A percentile compares a stretch with the other conserved stretches of the same genome.
Evolutionary conservation across 92 coral and sea anemone genomes (phyloP).

Genomic region (Diadumene lineata): DNA sequence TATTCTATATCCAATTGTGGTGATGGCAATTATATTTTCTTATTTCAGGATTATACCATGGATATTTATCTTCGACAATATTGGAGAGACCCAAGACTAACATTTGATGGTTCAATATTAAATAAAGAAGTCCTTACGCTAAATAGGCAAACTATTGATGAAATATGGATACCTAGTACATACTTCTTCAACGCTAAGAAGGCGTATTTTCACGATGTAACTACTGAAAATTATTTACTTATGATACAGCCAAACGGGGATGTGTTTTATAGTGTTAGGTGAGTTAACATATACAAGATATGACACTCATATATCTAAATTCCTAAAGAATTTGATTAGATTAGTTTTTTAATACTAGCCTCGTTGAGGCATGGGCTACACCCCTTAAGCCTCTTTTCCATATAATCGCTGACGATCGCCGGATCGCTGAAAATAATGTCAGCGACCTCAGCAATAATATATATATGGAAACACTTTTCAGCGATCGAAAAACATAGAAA

Average conservation of each 20-base stretch:
- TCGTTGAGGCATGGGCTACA: too few species aligned
- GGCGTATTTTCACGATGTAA: conserved; percentile 97
- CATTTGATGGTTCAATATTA: conserved; percentile 40
- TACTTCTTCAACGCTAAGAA: conserved; percentile 96
- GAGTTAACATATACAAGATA: background rate
- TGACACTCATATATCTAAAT: background rate
- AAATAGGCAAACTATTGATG: conserved; percentile 88
- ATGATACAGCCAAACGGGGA: conserved; percentile 89
- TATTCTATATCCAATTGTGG: background rate
- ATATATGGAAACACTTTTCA: too few species aligned
- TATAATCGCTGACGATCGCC: too few species aligned
- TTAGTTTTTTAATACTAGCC: too few species aligned
- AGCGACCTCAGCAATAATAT: too few species aligned
- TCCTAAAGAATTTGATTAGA: too few species aligned
- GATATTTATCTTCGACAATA: conserved; percentile 94
- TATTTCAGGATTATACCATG: conserved; percentile 82
- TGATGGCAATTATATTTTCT: background rate
- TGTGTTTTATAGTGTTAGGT: conserved; percentile 95
- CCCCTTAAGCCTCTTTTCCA: too few species aligned
- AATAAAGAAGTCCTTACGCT: conserved; percentile 66
- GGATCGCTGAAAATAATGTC: too few species aligned
- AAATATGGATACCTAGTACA: conserved; percentile 98
- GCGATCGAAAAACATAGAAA: too few species aligned
- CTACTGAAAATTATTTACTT: conserved; percentile 90
- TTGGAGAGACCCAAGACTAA: conserved; percentile 91